Base-by-base conservation (phyloP, 2,113 vertebrate genomes). In the Percopsis transmontana region DNA sequence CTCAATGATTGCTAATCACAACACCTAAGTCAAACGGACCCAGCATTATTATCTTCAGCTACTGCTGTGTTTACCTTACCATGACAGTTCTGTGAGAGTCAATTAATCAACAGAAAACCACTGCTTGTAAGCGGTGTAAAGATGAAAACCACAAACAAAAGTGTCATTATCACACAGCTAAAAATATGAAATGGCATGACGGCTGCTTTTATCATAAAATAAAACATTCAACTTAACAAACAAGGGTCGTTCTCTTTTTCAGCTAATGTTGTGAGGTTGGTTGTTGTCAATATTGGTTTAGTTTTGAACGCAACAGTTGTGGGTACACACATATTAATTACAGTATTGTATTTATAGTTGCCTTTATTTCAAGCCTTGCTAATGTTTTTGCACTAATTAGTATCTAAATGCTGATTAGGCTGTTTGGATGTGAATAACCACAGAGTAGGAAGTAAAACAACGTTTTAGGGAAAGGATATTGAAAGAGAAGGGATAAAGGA, bases 361-460 rank as follows among this genome's bases (percentile, higher is more conserved):
- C 19, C 63, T 52, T 15, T 55, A 65, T 67, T 57, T 13, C 16
- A 21, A 60, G 15, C n/a, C 47, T 48, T 18, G 8, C 12, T 41
- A 62, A 20, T 66, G 39, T 74, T 57, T 21, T 18, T 40, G 52
- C 24, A 39, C 11, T 67, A 67, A 70, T 16, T 2, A 65, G 44
- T 19, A 20, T 15, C 41, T 51, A 61, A 41, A 58, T 63, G 56
- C 47, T 13, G 41, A 79, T 58, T 16, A 21, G 16, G 44, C 62
- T 51, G 45, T 15, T 58, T 70, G 41, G 27, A 42, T 48, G 44
- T 41, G n/a, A 70, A 56, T 62, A 52, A 69, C 58, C 44, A 69
- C 59, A 57, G n/a, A 66, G 23, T 14, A 19, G 48, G 68, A 24
- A 59, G 24, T 60, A 45, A 67, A 12, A 5, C 13, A 53, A 20